Evolutionary conservation across 1,140 invertebrate genomes (phyloP), one percentile per base, ranked within the genome.

Genomic region (Drosophila fuyamai): DNA sequence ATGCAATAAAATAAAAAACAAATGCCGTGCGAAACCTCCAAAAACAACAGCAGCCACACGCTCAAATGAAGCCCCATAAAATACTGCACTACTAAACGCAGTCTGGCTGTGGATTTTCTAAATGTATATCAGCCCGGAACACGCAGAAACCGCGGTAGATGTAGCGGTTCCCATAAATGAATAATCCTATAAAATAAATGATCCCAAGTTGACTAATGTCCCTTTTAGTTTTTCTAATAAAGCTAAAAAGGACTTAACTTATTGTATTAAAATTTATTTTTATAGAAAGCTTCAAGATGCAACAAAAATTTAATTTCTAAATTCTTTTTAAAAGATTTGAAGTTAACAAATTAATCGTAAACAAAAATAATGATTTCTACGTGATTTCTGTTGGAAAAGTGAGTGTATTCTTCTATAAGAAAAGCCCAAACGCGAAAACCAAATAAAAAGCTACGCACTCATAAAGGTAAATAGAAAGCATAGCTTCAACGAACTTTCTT

Each of bases 81-180:
- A 65, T 43, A 73, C 32, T 40, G 65, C 27, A 40, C 56, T 68
- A 74, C 82, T 77, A 81, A 84, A 79, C 81, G 48, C 55, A 85
- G 47, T 81, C 71, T 60, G 57, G 32, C 51, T 61, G 61, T 67
- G 63, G 62, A 76, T 76, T 81, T 76, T 14, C 57, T 38, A 1
- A 63, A 40, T 51, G 55, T 63, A 53, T 63, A 58, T 75, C 50
- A 79, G 76, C 38, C n/a, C 54, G 56, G 47, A 58, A 77, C 80
- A 79, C 46, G 47, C 57, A 60, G 43, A 56, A 36, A 43, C 56
- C 14, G 10, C 35, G 50, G n/a, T 41, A 23, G 35, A 73, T 59
- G 56, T 47, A 61, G 27, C 53, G 40, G 47, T 18, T 36, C 35
- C 66, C 16, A 27, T 57, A 40, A 51, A 46, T 55, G 35, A 18